Evolutionary conservation across 2,888 invertebrate species (phyloP).

Genomic region (Pseudococcus longispinus): DNA sequence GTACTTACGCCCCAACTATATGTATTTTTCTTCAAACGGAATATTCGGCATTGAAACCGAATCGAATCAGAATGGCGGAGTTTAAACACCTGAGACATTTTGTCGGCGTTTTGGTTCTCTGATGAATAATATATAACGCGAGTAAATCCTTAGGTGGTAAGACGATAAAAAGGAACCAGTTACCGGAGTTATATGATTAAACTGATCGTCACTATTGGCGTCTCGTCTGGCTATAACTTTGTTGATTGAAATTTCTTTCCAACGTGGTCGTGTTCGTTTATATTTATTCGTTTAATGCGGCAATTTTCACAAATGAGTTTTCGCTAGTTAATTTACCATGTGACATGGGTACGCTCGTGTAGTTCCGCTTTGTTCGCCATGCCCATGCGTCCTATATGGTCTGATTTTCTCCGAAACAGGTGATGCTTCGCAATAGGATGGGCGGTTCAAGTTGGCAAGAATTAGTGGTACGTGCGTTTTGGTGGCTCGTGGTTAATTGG

Average conservation of each 20-base stretch:
- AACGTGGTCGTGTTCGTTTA: not conserved
- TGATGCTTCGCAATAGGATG: not conserved
- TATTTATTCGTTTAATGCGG: not conserved
- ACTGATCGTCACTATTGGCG: slow-evolving; percentile 21
- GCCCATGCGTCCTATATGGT: not conserved
- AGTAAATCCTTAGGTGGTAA: slow-evolving; percentile 37
- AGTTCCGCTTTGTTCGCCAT: slow-evolving; percentile 24
- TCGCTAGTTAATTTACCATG: slow-evolving; percentile 35
- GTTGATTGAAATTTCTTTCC: slow-evolving; percentile 30
- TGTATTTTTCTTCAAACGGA: not conserved
- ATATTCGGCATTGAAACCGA: not conserved
- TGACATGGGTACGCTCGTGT: slow-evolving; percentile 13
- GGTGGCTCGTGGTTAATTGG: not conserved
- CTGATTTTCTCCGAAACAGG: not conserved
- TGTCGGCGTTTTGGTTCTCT: slow-evolving; percentile 27
- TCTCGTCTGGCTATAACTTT: slow-evolving; percentile 27
- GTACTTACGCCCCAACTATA: not conserved
- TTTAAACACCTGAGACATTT: slow-evolving; percentile 15
- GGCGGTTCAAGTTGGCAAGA: not conserved
- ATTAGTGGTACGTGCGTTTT: not conserved
- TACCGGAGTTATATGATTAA: slow-evolving; percentile 4
- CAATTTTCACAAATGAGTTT: slow-evolving; percentile 28
- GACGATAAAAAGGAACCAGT: slow-evolving; percentile 45
- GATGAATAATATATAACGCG: slow-evolving; percentile 8
- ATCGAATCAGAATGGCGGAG: not conserved